Conservation (phyloP, 2,888 invertebrate genomes). For the Caenorhabditis uteleia region DNA sequence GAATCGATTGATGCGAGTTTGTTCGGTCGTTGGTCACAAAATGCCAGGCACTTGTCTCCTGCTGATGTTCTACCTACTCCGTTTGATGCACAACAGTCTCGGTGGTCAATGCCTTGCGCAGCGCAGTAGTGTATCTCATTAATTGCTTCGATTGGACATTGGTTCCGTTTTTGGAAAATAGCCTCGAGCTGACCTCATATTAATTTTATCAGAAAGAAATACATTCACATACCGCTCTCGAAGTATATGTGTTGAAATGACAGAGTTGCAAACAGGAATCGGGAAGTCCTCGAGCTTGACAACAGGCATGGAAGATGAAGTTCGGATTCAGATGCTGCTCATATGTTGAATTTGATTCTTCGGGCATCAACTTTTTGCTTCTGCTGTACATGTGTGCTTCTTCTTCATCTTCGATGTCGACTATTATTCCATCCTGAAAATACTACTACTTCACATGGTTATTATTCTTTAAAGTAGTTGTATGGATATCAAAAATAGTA, state of each 20-base stretch:
- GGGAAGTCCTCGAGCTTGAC: constrained; percentile 44
- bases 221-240: constrained; percentile 13
- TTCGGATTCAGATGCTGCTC: constrained; percentile 41
- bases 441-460: no score
- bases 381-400: constrained; percentile 32
- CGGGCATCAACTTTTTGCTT: constrained; percentile 11
- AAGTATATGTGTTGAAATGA: constrained; percentile 44
- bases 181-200: constrained; percentile 46
- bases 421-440: constrained; percentile 32
- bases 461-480: no score
- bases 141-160: constrained; percentile 59
- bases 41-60: constrained; percentile 44
- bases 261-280: constrained; percentile 42
- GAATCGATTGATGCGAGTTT: constrained; percentile 43
- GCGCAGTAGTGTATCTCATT: constrained; percentile 64
- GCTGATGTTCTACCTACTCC: constrained; percentile 39
- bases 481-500: no score
- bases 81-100: constrained; percentile 30
- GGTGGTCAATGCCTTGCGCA: constrained; percentile 56
- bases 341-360: constrained; percentile 9
- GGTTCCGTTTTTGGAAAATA: constrained; percentile 57
- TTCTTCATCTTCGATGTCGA: constrained; percentile 31
- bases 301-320: constrained; percentile 49
- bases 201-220: constrained; percentile 7
- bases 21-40: constrained; percentile 50